Evolutionary conservation across 2,113 vertebrate genomes (phyloP), one percentile per base, ranked within the genome.

Genomic region (Fulica atra): DNA sequence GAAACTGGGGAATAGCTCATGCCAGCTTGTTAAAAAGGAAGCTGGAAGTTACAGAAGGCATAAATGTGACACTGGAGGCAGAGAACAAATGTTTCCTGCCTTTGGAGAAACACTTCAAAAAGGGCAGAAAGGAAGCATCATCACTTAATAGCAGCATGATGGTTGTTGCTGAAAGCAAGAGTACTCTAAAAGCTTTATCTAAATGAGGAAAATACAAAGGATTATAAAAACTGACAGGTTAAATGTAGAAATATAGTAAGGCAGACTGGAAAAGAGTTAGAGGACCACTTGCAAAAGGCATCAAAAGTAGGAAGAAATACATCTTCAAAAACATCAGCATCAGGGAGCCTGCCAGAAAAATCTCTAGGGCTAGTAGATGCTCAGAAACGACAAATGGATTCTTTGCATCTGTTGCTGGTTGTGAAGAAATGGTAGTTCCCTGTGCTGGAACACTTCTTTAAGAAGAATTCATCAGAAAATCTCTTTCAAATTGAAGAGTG

Each of bases 331-430:
- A 19, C 70, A 70, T 70, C 23, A 65, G 20, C 20, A 53, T 61
- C 21, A 24, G 35, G 54, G 24, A 77, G 50, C 26, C 33, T 91
- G 68, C 76, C 74, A 93, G 59, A 65, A 86, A 56, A 93, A 69
- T 80, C 86, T 88, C 76, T 21, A 19, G 63, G 72, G 83, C 63
- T 69, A 29, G 63, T 19, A 57, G 66, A n/a, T 88, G 57, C 38
- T 95, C 54, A 73, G 82, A 82, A 86, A 88, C 79, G 35, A 79
- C 63, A 92, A 87, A 87, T 2, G 0, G 33, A 79, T 88, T 82
- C 38, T 88, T 88, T 79, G 66, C 74, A 86, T 82, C 61, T 82
- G 74, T 68, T 95, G 91, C 74, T 95, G 13, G 64, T 80, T 69
- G 44, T 91, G 69, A 89, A 78, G 64, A 74, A 96, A 59, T 54